Evolutionary conservation across 2,113 vertebrate genomes (phyloP), one percentile per base, ranked within the genome.

Genomic region (Aptenodytes patagonicus): DNA sequence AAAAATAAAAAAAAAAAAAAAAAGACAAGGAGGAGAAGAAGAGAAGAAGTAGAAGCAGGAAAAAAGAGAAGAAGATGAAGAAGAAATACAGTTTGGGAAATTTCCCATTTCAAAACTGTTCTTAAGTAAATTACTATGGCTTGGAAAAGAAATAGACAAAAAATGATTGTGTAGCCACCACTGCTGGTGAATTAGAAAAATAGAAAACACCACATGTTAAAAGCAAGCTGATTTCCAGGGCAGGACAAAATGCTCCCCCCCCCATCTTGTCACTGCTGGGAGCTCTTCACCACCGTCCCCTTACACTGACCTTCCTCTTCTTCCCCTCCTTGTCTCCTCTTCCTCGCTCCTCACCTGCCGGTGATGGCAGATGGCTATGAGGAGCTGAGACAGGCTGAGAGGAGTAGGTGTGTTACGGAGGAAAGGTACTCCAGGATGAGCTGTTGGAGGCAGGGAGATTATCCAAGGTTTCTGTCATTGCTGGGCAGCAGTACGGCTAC

Each of bases 11-110:
- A 44, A 28, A 28, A 18, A 28, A 28, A 18, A 11, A 13, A 28
- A 28, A 15, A 18, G 3, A 15, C 6, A 31, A 17, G 1, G 2
- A 49, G 2, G 2, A 44, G 7, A 51, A 44, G 3, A 83, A 65
- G 2, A 52, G 40, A 42, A 83, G 0, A 52, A 82, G 16, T 17
- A 71, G 16, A 64, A 65, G 7, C 9, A 44, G 3, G 3, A 9
- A 6, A 6, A 10, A 29, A 16, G 4, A 70, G 22, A 46, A 32
- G 4, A 54, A 25, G 6, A 31, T 6, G 1, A 47, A 73, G 22
- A 28, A 66, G 9, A 40, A 78, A 29, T 29, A 26, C 2, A 55
- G 9, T 52, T 73, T 61, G 16, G 12, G 21, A 55, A 65, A 79
- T 64, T 38, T 71, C 9, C 26, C 15, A 29, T 71, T 87, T 87